Evolutionary conservation across 2,797 vertebrate genomes (phyloP).

Genomic region (Lycodopsis pacificus): DNA sequence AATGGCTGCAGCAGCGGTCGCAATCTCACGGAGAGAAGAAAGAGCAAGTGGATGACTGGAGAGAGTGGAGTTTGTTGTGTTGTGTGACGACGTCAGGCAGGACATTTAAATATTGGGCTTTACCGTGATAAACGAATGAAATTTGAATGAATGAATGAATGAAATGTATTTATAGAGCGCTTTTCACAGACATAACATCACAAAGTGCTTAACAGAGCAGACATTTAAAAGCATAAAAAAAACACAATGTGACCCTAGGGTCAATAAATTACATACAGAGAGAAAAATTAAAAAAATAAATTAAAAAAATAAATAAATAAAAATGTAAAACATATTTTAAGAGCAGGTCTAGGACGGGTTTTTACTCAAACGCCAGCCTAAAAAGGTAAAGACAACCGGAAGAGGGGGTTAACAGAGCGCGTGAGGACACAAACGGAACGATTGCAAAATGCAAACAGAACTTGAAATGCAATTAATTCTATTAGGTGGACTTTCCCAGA

Average conservation of each 20-base stretch:
- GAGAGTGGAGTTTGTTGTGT: slow-evolving; percentile 21
- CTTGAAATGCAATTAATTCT: slow-evolving; percentile 71
- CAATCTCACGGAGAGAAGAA: slow-evolving; percentile 46
- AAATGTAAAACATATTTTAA: too few relatives aligned
- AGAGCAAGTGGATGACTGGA: slow-evolving; percentile 42
- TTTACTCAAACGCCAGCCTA: too few relatives aligned
- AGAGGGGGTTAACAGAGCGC: slow-evolving; percentile 54
- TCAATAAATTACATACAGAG: too few relatives aligned
- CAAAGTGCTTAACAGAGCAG: too few relatives aligned
- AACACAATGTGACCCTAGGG: too few relatives aligned
- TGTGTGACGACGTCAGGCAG: slow-evolving; percentile 37
- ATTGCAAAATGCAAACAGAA: slow-evolving; percentile 72
- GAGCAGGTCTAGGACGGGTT: too few relatives aligned
- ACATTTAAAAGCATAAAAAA: too few relatives aligned
- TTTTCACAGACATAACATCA: too few relatives aligned
- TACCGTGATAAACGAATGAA: slow-evolving; percentile 49
- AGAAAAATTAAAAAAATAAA: too few relatives aligned
- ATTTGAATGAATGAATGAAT: too few relatives aligned
- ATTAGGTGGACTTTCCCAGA: slow-evolving; percentile 71
- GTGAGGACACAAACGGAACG: slow-evolving; percentile 54
- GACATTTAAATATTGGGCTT: slow-evolving; percentile 55
- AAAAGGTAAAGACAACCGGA: slow-evolving; percentile 37
- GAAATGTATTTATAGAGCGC: too few relatives aligned
- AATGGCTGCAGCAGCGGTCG: slow-evolving; percentile 59
- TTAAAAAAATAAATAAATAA: too few relatives aligned